Percentiles rank a stretch among this genome's conserved stretches.
phyloP scores from a whole-genome alignment of 1,140 invertebrate species.

The Leptinotarsa undecemlineata region DNA sequence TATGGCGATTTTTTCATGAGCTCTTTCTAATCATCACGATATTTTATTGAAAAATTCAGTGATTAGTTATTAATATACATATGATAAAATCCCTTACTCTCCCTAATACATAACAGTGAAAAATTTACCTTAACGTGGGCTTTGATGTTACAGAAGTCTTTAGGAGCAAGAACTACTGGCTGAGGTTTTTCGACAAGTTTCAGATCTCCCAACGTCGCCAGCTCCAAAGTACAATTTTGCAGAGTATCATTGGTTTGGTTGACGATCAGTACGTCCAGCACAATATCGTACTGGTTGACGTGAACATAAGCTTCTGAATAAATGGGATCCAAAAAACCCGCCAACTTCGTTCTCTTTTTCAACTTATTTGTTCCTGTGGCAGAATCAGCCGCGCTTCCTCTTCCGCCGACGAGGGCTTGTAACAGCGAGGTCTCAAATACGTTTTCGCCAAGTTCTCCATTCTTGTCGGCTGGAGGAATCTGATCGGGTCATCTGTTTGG shows the following conservation, averaged over 20 bases:
- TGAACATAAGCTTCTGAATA: constrained; percentile 99
- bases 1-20: too few relatives aligned
- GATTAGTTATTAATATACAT: too few relatives aligned
- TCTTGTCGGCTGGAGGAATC: constrained; percentile 79
- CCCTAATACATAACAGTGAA: too few relatives aligned
- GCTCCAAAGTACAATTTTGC: constrained; percentile 96
- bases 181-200: constrained; percentile 97
- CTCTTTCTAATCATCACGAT: too few relatives aligned
- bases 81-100: too few relatives aligned
- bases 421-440: constrained; percentile 95
- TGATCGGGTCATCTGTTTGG: constrained; percentile 86
- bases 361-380: constrained; percentile 66
- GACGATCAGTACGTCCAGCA: constrained; percentile 95
- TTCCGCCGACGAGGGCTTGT: constrained; percentile 80
- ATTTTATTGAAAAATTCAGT: too few relatives aligned
- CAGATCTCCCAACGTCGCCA: constrained; percentile 96
- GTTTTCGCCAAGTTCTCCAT: constrained; percentile 80
- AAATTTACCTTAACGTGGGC: constrained; percentile 82
- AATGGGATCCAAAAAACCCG: constrained; percentile 99
- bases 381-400: constrained; percentile 54
- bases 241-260: constrained; percentile 98
- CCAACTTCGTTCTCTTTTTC: constrained; percentile 95
- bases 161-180: constrained; percentile 91
- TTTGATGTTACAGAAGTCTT: constrained; percentile 98
- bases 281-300: constrained; percentile 99